Conservation (phyloP, 2,797 vertebrate species). For the Gymnothorax javanicus region DNA sequence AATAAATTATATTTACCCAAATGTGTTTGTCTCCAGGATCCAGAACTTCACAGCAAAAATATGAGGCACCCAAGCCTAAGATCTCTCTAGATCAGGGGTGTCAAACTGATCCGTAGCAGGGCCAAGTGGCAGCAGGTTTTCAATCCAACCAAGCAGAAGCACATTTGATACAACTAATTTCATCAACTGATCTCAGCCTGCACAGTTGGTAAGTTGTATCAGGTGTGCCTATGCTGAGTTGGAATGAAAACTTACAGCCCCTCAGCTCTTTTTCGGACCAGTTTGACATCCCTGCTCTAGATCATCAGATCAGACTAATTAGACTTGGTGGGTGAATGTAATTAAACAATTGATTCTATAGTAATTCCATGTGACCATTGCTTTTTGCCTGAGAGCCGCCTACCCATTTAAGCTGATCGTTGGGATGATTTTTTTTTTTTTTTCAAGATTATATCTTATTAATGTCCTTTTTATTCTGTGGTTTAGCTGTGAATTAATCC, state of each 20-base stretch:
- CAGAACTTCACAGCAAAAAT: constrained; percentile 55
- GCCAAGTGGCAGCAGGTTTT: too few relatives aligned
- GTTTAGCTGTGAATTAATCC: constrained; percentile 47
- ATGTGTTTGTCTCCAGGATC: constrained; percentile 52
- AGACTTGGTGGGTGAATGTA: constrained; percentile 76
- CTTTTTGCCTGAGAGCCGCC: neutral
- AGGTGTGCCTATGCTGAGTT: too few relatives aligned
- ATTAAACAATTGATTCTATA: neutral
- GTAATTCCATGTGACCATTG: neutral
- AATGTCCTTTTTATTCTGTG: constrained; percentile 8
- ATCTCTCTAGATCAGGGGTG: constrained; percentile 79
- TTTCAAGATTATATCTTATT: neutral
- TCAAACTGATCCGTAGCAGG: too few relatives aligned
- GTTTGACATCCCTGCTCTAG: too few relatives aligned
- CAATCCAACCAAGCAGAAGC: too few relatives aligned
- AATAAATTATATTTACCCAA: constrained; percentile 3
- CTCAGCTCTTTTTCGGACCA: too few relatives aligned
- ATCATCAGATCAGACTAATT: constrained; percentile 83
- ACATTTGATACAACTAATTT: too few relatives aligned
- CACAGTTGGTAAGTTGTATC: too few relatives aligned
- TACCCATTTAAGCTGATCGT: neutral
- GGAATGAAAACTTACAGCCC: too few relatives aligned
- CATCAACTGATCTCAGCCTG: too few relatives aligned
- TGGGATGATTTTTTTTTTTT: neutral
- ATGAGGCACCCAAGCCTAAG: constrained; percentile 72